phyloP scores from a whole-genome alignment of 2,888 invertebrate species.

The Dascillus cervinus region DNA sequence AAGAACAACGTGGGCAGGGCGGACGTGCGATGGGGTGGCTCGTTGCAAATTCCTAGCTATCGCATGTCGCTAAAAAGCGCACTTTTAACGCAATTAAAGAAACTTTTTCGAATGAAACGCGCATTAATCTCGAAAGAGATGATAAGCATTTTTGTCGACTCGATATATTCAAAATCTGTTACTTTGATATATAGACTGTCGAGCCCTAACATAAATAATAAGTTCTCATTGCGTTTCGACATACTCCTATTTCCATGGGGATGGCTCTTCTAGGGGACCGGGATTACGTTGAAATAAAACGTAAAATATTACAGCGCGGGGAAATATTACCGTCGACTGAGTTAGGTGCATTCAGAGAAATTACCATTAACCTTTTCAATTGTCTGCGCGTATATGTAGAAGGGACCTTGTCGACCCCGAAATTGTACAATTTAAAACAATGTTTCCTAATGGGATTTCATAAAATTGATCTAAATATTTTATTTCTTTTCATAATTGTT shows the following conservation, averaged over 20 bases:
- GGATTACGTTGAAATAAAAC: conserved; percentile 18
- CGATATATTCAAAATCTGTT: no score
- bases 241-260: conserved; percentile 14
- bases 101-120: conserved; percentile 12
- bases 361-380: no score
- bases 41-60: conserved; percentile 11
- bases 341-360: no score
- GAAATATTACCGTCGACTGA: conserved; percentile 20
- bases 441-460: no score
- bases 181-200: no score
- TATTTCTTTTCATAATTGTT: no score
- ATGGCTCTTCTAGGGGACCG: conserved; percentile 9
- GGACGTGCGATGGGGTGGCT: conserved; percentile 9
- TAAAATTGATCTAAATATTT: no score
- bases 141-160: no score
- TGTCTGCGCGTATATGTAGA: no score
- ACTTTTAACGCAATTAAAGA: conserved; percentile 19
- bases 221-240: conserved; percentile 18
- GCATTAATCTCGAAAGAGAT: conserved; percentile 4
- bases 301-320: conserved; percentile 17
- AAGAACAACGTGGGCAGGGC: conserved; percentile 17
- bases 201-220: conserved; percentile 14
- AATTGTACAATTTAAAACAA: no score
- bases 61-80: no score
- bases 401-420: no score